Base-by-base conservation (phyloP, 2,888 invertebrate species). In the Blera fallax region DNA sequence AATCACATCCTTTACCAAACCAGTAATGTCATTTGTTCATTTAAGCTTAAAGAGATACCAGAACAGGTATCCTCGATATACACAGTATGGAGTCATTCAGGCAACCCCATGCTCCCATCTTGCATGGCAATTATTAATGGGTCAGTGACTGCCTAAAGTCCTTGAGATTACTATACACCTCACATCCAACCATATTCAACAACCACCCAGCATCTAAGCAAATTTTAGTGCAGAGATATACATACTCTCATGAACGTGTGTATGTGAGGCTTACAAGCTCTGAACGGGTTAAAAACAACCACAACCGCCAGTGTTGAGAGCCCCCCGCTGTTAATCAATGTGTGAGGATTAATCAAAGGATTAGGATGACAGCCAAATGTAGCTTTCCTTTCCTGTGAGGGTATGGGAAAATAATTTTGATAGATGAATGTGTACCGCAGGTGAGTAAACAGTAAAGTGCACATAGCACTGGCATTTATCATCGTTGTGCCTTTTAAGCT, bases 91-190 rank as follows among this genome's bases (percentile, higher is more conserved):
- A 52, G 24, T 40, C 34, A 40, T 24, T 56, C 8, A 69, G 27
- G 54, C 37, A 62, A 34, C 27, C 48, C 34, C 43, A 52, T 48
- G 24, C 80, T 64, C 7, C 8, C 7, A 37, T 11, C 18, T 52
- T 21, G 34, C n/a, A 67, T 62, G 70, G 45, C 64, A 82, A 87
- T 87, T 87, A 87, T 79, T 87, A 87, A 87, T 84, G 83, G 87
- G 74, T 87, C 87, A 80, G 48, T 87, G 74, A 87, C 80, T 87
- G 62, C 76, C 76, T 76, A 54, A 70, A 52, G 84, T 74, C 70
- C 84, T 80, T 87, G 83, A 79, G 84, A 74, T 74, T 84, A 76
- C 54, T 64, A 83, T 67, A 7, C 16, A 29, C 48, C 29, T 34
- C 65, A n/a, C n/a, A 77, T 58, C 65, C 65, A 70, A 14, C 37